These are phyloP conservation scores for Eustalomyia histrio DNA, from an alignment of 2,888 invertebrate genomes.

Conservation along the genomic window DNA sequence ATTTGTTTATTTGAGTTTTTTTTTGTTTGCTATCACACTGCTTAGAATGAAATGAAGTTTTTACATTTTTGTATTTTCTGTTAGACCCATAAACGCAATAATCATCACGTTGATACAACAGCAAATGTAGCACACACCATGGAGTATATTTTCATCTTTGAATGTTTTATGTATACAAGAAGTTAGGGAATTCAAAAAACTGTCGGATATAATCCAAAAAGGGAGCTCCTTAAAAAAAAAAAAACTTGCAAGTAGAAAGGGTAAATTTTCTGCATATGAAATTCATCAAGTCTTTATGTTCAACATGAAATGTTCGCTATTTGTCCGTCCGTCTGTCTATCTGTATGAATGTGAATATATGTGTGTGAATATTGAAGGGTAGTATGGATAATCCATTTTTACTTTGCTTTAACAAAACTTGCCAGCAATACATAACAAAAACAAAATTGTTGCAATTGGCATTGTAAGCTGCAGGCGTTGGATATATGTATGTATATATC, in stretches of 20 bases:
- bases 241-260: background rate
- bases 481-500: too few relatives aligned
- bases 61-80: conserved; percentile 29
- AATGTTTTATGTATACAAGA: background rate
- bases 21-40: background rate
- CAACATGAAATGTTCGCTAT: background rate
- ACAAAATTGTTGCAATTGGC: background rate
- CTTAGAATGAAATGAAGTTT: conserved; percentile 13
- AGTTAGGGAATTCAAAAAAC: conserved; percentile 24
- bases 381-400: conserved; percentile 17
- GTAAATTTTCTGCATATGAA: conserved; percentile 34
- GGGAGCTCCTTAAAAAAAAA: conserved; percentile 1
- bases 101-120: conserved; percentile 35
- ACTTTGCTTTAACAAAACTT: conserved; percentile 30
- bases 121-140: conserved; percentile 1
- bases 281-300: background rate
- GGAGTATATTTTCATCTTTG: background rate
- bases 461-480: background rate
- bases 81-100: conserved; percentile 29
- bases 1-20: too few relatives aligned
- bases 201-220: conserved; percentile 13
- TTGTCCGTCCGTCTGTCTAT: background rate
- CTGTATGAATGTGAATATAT: too few relatives aligned
- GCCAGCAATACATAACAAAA: conserved; percentile 3
- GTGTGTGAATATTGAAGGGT: background rate